Conservation (phyloP, 2,888 invertebrate species). For the Petrolisthes manimaculis region DNA sequence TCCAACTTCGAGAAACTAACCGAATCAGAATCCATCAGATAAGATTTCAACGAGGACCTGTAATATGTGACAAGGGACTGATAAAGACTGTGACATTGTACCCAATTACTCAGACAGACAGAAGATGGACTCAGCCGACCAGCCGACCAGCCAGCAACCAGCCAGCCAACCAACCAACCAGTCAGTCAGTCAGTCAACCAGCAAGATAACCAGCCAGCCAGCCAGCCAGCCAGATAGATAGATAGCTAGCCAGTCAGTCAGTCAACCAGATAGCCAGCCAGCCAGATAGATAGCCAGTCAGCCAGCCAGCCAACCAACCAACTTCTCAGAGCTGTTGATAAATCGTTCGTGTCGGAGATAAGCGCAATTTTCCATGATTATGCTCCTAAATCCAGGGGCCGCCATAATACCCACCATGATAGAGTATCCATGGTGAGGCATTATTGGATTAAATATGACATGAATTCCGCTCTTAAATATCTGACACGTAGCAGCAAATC, state of each 20-base stretch:
- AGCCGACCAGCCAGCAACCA: too few relatives aligned
- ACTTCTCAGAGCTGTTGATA: constrained; percentile 19
- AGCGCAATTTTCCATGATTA: constrained; percentile 27
- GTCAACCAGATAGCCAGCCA: too few relatives aligned
- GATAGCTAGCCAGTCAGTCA: too few relatives aligned
- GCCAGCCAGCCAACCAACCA: too few relatives aligned
- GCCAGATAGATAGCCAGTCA: too few relatives aligned
- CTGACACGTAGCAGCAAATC: neutral
- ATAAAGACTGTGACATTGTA: constrained; percentile 36
- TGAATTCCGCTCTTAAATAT: neutral
- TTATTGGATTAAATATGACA: constrained; percentile 24
- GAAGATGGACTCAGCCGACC: too few relatives aligned
- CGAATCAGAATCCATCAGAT: too few relatives aligned
- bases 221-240: too few relatives aligned
- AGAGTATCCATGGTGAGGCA: neutral
- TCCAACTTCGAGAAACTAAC: too few relatives aligned
- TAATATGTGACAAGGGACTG: neutral
- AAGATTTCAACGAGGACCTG: constrained; percentile 16
- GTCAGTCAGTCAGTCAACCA: too few relatives aligned
- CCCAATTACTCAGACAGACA: constrained; percentile 25
- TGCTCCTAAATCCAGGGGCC: constrained; percentile 19
- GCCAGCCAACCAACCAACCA: too few relatives aligned
- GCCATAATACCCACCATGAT: constrained; percentile 7
- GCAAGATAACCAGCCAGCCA: too few relatives aligned
- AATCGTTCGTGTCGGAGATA: constrained; percentile 28